Percentiles rank a stretch among this genome's conserved stretches.
Conservation (phyloP, 2,888 invertebrate genomes). For the Clivina fossor region DNA sequence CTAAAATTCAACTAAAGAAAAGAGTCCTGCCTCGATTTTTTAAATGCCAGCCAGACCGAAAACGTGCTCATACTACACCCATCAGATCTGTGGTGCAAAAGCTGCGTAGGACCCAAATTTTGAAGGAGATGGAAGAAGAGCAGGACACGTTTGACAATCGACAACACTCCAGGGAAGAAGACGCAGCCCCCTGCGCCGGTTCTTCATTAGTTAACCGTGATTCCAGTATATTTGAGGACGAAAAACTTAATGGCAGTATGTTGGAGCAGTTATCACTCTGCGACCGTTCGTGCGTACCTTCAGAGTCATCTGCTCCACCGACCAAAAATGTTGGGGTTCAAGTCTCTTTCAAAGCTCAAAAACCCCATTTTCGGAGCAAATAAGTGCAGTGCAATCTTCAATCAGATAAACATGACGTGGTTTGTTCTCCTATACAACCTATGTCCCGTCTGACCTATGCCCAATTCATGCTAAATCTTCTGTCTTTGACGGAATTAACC, state of each 20-base stretch:
- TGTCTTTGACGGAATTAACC: neutral
- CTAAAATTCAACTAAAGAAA: neutral
- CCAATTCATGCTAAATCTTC: neutral
- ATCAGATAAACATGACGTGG: constrained; percentile 1
- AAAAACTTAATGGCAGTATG: neutral
- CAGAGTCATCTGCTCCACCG: neutral
- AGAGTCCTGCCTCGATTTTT: constrained; percentile 2
- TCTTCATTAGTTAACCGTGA: constrained; percentile 2
- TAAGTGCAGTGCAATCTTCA: constrained; percentile 10
- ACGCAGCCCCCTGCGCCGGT: neutral
- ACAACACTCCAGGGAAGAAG: constrained; percentile 1
- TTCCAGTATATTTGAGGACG: neutral
- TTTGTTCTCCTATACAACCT: constrained; percentile 6
- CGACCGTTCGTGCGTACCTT: neutral
- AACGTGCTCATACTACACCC: constrained; percentile 7
- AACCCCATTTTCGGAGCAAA: constrained; percentile 5
- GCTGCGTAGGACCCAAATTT: constrained; percentile 2
- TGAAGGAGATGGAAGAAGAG: neutral
- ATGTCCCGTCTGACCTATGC: constrained; percentile 4
- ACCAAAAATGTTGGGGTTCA: constrained; percentile 3
- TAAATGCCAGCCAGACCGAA: constrained; percentile 4
- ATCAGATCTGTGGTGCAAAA: constrained; percentile 1
- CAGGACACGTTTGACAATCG: constrained; percentile 4
- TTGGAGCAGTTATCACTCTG: neutral
- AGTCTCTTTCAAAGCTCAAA: too few species aligned